Conservation (phyloP, 2,113 vertebrate genomes). For the Chaetura pelagica region DNA sequence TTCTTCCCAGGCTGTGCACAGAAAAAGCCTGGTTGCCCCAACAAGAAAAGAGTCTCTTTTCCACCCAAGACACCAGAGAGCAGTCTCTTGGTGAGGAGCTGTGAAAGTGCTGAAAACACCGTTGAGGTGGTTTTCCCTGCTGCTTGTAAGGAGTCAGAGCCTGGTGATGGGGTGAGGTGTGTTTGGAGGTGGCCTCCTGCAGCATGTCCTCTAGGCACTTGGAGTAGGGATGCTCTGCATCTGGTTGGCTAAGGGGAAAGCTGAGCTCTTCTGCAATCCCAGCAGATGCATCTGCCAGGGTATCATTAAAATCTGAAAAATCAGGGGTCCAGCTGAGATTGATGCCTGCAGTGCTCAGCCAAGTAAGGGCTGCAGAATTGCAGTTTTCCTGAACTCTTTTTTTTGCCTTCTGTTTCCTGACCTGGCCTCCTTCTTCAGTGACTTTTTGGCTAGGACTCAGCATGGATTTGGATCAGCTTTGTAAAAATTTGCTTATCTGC, state of each 20-base stretch:
- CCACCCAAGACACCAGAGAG: neutral
- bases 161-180: neutral
- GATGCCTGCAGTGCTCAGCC: neutral
- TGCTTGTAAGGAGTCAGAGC: rapidly evolving
- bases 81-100: neutral
- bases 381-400: neutral
- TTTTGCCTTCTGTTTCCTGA: neutral
- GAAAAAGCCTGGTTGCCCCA: neutral
- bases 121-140: neutral
- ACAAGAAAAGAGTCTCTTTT: neutral
- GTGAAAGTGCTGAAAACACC: neutral
- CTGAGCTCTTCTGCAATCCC: neutral
- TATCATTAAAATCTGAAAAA: neutral
- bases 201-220: neutral
- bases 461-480: neutral
- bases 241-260: neutral
- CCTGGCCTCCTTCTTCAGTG: neutral
- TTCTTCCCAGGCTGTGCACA: neutral
- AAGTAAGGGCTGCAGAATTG: neutral
- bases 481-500: neutral
- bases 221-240: rapidly evolving
- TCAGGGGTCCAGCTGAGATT: neutral
- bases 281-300: neutral
- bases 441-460: neutral
- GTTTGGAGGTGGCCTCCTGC: neutral